Conservation (phyloP, 2,888 invertebrate species). For the Mantis religiosa region DNA sequence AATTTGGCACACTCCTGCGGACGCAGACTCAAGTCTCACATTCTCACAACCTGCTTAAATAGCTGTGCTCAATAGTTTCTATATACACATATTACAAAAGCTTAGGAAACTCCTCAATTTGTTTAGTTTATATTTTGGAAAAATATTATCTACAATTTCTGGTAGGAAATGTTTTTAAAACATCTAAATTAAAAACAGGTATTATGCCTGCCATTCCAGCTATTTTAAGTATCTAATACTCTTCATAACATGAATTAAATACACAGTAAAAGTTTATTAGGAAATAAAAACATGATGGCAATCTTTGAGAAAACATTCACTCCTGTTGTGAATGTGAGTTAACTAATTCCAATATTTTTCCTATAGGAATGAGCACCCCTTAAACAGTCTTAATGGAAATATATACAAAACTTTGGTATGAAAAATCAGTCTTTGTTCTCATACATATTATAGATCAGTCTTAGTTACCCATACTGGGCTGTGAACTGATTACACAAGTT, state of each 20-base stretch:
- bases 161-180: not conserved
- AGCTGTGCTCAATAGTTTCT: not conserved
- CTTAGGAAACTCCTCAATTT: not conserved
- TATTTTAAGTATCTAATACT: not conserved
- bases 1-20: not conserved
- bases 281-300: not conserved
- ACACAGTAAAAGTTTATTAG: not conserved
- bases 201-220: not conserved
- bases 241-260: not conserved
- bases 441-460: not conserved
- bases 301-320: not conserved
- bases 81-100: not conserved
- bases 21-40: not conserved
- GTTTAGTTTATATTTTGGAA: not conserved
- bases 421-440: not conserved
- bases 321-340: not conserved
- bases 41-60: not conserved
- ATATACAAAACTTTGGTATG: not conserved
- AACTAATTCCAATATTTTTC: not conserved
- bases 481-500: not conserved
- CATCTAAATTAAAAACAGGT: not conserved
- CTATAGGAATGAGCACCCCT: not conserved
- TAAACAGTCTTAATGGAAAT: not conserved
- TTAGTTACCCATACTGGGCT: not conserved
- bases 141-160: not conserved